Percentiles rank a stretch among this genome's conserved stretches.
Evolutionary conservation across 2,888 invertebrate species (phyloP).

Genomic region (Cephalotes varians): DNA sequence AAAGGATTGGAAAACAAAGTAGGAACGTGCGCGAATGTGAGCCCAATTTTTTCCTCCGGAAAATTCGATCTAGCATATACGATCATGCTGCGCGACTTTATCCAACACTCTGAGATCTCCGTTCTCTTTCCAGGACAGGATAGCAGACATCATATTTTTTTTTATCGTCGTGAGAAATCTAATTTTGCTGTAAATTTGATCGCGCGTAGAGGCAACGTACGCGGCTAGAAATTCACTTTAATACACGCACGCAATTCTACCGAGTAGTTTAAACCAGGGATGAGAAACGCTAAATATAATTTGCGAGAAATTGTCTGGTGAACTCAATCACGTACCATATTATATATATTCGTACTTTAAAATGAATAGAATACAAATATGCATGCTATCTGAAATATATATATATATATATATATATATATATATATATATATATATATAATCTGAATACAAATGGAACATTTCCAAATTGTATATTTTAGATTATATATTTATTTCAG

Average conservation of each 20-base stretch:
- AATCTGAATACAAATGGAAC: background rate
- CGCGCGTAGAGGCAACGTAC: conserved; percentile 41
- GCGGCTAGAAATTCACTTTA: conserved; percentile 45
- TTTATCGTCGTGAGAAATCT: conserved; percentile 40
- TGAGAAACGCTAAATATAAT: conserved; percentile 49
- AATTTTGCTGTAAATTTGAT: conserved; percentile 49
- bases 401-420: conserved; percentile 43
- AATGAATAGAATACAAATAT: conserved; percentile 43
- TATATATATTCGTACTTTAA: conserved; percentile 36
- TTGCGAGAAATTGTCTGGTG: conserved; percentile 45
- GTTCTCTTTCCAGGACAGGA: conserved; percentile 13
- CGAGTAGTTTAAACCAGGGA: conserved; percentile 33
- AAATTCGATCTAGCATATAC: conserved; percentile 56
- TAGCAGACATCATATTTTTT: conserved; percentile 49
- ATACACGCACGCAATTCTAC: conserved; percentile 41
- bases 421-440: conserved; percentile 43
- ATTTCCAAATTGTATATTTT: background rate
- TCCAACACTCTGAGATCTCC: conserved; percentile 31
- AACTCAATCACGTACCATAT: conserved; percentile 24
- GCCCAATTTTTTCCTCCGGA: conserved; percentile 64
- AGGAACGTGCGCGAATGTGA: conserved; percentile 57
- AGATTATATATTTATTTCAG: no score
- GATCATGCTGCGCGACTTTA: background rate
- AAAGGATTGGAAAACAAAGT: conserved; percentile 72
- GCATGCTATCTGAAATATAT: conserved; percentile 16